These are phyloP conservation scores for Unio pictorum DNA, from an alignment of 2,888 invertebrate genomes.

Conservation along the genomic window DNA sequence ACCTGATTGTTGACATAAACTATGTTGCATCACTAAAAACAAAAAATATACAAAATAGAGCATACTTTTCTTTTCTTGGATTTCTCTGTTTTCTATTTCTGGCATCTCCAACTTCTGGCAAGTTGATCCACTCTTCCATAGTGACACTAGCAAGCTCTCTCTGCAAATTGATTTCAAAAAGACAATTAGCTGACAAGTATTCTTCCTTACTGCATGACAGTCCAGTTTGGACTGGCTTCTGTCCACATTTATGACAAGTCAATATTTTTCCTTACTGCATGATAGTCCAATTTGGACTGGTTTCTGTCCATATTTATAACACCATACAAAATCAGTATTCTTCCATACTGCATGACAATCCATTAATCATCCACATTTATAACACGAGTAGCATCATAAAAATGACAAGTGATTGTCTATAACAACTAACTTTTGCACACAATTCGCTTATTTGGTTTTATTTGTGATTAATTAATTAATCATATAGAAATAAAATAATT, in stretches of 20 bases:
- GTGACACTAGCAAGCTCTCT: slow-evolving; percentile 77
- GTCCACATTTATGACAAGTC: background rate
- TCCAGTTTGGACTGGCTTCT: background rate
- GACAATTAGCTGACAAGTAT: background rate
- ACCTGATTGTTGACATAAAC: background rate
- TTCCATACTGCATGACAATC: background rate
- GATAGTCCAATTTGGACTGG: background rate
- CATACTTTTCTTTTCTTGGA: slow-evolving; percentile 89
- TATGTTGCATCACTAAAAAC: background rate
- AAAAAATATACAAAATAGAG: slow-evolving; percentile 2
- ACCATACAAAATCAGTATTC: background rate
- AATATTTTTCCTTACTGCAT: background rate
- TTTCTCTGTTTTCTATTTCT: slow-evolving; percentile 96
- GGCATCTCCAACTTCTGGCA: slow-evolving; percentile 99
- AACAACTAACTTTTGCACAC: no score
- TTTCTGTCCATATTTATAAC: background rate
- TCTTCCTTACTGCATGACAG: background rate
- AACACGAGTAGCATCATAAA: no score
- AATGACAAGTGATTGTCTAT: no score
- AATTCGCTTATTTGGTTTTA: no score
- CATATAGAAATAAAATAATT: no score
- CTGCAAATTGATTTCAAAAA: slow-evolving; percentile 42
- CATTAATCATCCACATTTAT: background rate
- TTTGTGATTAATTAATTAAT: no score
- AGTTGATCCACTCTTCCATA: slow-evolving; percentile 95